phyloP scores from a whole-genome alignment of 2,113 vertebrate genomes.

The Helogale parvula region DNA sequence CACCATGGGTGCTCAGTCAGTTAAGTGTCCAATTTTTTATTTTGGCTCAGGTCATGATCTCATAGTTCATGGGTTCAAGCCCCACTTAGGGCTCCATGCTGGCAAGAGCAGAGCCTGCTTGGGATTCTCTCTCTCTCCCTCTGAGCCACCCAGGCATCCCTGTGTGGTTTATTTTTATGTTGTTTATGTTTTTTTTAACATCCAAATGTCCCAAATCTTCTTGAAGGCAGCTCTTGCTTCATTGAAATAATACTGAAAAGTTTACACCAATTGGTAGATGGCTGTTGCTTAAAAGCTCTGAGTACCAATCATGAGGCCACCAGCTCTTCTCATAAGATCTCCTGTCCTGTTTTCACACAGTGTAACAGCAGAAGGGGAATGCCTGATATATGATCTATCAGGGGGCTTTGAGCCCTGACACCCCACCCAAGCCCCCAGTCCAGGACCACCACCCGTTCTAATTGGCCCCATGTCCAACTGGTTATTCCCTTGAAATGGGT shows the following conservation, averaged over 20 bases:
- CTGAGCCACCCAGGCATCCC: no score
- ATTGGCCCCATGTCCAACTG: neutral
- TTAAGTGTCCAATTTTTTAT: no score
- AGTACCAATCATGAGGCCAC: neutral
- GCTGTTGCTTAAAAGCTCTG: neutral
- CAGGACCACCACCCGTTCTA: neutral
- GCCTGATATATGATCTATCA: neutral
- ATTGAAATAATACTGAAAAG: neutral
- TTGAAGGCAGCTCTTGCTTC: neutral
- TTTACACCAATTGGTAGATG: neutral
- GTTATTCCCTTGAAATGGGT: neutral
- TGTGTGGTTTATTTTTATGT: neutral
- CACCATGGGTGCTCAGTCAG: no score
- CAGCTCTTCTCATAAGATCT: neutral
- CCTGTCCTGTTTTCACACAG: neutral
- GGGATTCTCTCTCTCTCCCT: no score
- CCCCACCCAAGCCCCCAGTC: neutral
- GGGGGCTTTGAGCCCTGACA: neutral
- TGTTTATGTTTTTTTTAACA: neutral
- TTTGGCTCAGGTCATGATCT: no score
- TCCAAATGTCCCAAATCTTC: neutral
- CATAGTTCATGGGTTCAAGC: no score
- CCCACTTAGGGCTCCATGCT: no score
- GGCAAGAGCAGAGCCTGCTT: no score
- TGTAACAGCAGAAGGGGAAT: neutral